phyloP scores from a whole-genome alignment of 2,888 invertebrate species.

The Pycnomerus fuliginosus region DNA sequence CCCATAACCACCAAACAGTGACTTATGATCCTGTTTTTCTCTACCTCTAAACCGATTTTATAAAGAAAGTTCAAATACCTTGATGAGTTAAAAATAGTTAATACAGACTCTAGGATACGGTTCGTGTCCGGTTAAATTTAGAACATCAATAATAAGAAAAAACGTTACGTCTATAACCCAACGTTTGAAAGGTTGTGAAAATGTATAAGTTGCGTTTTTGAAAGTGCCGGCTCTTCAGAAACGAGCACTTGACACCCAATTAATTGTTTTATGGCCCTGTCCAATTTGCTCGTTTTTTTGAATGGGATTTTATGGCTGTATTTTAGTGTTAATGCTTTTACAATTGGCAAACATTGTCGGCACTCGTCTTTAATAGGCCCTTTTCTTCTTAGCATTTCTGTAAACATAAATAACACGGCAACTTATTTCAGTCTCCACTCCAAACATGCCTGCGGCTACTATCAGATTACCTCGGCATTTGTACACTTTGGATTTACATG shows the following conservation, averaged over 20 bases:
- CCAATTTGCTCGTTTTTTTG: slow-evolving; percentile 1
- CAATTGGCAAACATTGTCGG: no score
- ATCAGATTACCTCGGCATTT: no score
- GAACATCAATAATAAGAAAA: slow-evolving; percentile 9
- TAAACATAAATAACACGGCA: no score
- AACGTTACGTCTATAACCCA: slow-evolving; percentile 3
- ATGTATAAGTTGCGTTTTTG: neutral
- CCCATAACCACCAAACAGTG: neutral
- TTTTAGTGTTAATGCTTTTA: no score
- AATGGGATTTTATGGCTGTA: no score
- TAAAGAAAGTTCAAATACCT: slow-evolving; percentile 17
- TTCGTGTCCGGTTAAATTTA: slow-evolving; percentile 14
- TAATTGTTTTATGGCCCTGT: slow-evolving; percentile 13
- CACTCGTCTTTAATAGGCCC: no score
- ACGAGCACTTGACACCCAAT: slow-evolving; percentile 9
- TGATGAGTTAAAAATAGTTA: slow-evolving; percentile 11
- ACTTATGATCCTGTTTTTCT: slow-evolving; percentile 1
- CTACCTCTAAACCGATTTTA: neutral
- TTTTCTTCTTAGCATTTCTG: no score
- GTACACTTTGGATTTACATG: no score
- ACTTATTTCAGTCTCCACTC: no score
- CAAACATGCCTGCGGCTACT: no score
- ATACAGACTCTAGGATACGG: slow-evolving; percentile 5
- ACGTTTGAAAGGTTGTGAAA: neutral
- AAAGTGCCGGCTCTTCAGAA: neutral